Percentiles rank a stretch among this genome's conserved stretches.
Conservation (phyloP, 2,888 invertebrate species). For the Phengaris alcon region DNA sequence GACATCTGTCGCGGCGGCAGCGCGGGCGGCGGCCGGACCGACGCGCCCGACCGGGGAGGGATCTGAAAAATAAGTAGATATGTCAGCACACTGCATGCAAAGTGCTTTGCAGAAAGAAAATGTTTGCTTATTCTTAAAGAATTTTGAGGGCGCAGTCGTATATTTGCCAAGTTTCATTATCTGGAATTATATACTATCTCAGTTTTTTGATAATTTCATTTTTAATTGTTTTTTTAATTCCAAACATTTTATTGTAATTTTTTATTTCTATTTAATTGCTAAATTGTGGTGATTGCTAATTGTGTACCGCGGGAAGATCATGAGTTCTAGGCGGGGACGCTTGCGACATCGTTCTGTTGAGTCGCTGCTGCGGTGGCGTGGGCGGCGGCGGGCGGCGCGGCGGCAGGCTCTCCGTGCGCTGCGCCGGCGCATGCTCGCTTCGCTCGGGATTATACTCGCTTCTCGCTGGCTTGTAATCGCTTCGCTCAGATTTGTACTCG, state of each 20-base stretch:
- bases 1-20: slow-evolving; percentile 80
- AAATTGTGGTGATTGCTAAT: background rate
- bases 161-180: too few relatives aligned
- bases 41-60: slow-evolving; percentile 55
- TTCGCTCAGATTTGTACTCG: slow-evolving; percentile 7
- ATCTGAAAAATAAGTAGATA: slow-evolving; percentile 45
- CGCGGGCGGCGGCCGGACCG: slow-evolving; percentile 60
- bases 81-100: too few relatives aligned
- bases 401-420: slow-evolving; percentile 45
- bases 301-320: slow-evolving; percentile 58
- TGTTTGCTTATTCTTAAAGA: too few relatives aligned
- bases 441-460: slow-evolving; percentile 25
- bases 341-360: slow-evolving; percentile 60
- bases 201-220: too few relatives aligned
- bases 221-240: too few relatives aligned
- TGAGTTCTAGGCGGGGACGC: slow-evolving; percentile 52
- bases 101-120: too few relatives aligned
- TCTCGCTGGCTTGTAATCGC: slow-evolving; percentile 13
- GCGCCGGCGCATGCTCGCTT: slow-evolving; percentile 28
- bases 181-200: too few relatives aligned
- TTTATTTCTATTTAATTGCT: background rate
- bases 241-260: too few relatives aligned
- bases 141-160: too few relatives aligned
- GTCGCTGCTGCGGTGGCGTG: slow-evolving; percentile 48
- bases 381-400: slow-evolving; percentile 54